Percentiles rank a stretch among this genome's conserved stretches.
These are phyloP conservation scores for Carcharodon carcharias DNA, from an alignment of 2,797 vertebrate genomes.

Conservation along the genomic window DNA sequence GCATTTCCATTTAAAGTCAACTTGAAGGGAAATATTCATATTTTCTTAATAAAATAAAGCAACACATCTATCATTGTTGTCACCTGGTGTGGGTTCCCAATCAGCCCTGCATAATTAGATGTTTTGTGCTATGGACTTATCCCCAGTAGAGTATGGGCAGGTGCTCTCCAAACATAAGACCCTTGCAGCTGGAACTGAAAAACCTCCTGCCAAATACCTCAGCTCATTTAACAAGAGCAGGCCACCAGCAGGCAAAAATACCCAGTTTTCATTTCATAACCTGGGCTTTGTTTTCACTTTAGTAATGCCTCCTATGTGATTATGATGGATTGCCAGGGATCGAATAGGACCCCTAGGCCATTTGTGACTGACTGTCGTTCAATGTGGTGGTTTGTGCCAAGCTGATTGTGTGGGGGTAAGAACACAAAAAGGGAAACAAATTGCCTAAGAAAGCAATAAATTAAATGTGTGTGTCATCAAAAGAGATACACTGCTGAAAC, in stretches of 20 bases:
- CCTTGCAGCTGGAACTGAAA: neutral
- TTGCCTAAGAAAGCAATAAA: neutral
- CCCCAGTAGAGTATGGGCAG: neutral
- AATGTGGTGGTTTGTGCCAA: neutral
- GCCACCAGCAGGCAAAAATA: neutral
- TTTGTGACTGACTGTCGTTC: neutral
- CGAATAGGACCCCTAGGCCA: neutral
- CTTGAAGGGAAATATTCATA: neutral
- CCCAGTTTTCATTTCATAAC: neutral
- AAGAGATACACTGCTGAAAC: neutral
- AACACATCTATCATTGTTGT: neutral
- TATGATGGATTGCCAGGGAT: neutral
- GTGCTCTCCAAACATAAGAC: neutral
- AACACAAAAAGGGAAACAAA: neutral
- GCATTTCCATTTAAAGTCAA: neutral
- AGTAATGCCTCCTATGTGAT: neutral
- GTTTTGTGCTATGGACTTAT: neutral
- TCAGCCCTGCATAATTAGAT: neutral
- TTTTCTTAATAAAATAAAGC: neutral
- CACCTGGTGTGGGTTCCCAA: neutral
- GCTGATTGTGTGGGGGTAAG: neutral
- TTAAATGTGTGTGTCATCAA: neutral
- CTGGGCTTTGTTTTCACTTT: neutral
- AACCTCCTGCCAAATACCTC: neutral
- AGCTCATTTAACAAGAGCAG: neutral